Evolutionary conservation across 1,140 invertebrate genomes (phyloP).

Genomic region (Tetramorium alpestre): DNA sequence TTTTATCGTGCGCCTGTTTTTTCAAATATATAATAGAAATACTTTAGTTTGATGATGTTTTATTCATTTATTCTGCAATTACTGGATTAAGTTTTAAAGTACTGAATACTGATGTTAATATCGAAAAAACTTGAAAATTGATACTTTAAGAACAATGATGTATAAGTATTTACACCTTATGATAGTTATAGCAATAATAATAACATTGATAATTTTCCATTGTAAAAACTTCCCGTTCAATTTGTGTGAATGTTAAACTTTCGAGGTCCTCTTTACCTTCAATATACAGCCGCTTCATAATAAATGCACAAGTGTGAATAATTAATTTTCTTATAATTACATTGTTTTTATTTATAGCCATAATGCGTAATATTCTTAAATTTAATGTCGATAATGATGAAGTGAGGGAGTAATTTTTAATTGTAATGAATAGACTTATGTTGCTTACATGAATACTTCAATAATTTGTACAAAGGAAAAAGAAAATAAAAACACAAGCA

Average conservation of each 20-base stretch:
- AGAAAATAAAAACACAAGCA: slow-evolving; percentile 16
- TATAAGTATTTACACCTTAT: not conserved
- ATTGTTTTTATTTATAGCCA: not conserved
- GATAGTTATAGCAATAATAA: slow-evolving; percentile 15
- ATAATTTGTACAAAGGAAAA: slow-evolving; percentile 21
- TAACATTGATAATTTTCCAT: slow-evolving; percentile 4
- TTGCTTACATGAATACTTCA: not conserved
- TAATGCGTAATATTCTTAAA: not conserved
- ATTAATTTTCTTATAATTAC: slow-evolving; percentile 3
- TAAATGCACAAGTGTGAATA: not conserved
- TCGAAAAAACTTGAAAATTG: not conserved
- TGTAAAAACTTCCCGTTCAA: not conserved
- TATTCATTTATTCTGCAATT: slow-evolving; percentile 11
- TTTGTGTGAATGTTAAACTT: not conserved
- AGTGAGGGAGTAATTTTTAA: not conserved
- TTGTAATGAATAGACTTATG: not conserved
- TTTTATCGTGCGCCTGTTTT: not conserved
- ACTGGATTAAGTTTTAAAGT: not conserved
- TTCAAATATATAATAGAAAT: not conserved
- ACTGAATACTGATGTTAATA: not conserved
- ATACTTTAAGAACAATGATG: not conserved
- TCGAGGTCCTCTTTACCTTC: not conserved
- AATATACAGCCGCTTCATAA: not conserved
- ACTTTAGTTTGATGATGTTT: not conserved
- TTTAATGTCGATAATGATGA: not conserved